Percentiles rank a stretch among this genome's conserved stretches.
phyloP scores from a whole-genome alignment of 1,140 invertebrate species.

The Pogonognathellus flavescens region DNA sequence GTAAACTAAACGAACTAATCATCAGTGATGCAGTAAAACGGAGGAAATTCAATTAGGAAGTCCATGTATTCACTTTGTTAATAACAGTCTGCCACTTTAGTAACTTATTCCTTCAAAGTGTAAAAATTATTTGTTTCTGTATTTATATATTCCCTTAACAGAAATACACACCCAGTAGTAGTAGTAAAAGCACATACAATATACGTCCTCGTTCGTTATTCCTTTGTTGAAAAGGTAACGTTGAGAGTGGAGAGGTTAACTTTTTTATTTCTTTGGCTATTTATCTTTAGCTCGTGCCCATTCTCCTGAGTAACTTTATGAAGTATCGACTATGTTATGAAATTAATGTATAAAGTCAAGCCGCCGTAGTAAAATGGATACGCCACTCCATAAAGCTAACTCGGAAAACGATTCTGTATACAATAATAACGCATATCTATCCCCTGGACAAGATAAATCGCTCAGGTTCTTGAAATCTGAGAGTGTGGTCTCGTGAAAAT shows the following conservation, averaged over 20 bases:
- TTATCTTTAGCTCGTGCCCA: conserved; percentile 26
- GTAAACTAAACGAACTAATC: neutral
- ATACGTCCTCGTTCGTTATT: no score
- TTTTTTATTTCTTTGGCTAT: neutral
- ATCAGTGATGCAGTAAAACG: neutral
- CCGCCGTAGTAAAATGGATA: neutral
- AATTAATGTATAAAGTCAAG: neutral
- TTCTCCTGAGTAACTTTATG: neutral
- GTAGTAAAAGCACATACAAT: no score
- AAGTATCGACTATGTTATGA: neutral
- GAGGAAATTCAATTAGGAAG: conserved; percentile 45
- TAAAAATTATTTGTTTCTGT: no score
- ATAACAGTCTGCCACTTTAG: no score
- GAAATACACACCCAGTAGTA: no score
- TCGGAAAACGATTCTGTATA: neutral
- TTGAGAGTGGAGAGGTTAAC: no score
- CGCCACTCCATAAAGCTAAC: neutral
- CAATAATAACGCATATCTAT: conserved; percentile 32
- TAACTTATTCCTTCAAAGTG: no score
- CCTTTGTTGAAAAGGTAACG: no score
- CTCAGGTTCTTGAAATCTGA: neutral
- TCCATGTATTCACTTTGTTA: conserved; percentile 4
- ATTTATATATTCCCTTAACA: no score
- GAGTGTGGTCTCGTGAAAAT: neutral
- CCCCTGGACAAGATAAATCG: conserved; percentile 34